A percentile compares a stretch with the other conserved stretches of the same genome.
phyloP scores from a whole-genome alignment of 2,797 vertebrate genomes.

The Perdix hodgsoniae region DNA sequence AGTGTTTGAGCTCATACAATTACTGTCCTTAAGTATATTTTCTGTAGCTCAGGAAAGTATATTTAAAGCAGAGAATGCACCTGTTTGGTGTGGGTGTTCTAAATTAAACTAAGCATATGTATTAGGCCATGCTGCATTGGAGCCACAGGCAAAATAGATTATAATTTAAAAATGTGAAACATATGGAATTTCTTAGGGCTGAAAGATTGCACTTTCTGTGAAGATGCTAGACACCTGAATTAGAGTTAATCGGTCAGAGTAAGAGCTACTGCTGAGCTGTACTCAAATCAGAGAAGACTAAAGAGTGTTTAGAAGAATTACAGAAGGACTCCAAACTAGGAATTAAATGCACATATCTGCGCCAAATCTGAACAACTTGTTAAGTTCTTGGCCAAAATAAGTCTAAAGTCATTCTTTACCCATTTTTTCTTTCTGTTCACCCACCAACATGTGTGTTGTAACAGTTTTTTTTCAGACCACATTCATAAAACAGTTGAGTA shows the following conservation, averaged over 20 bases:
- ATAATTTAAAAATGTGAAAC: conserved; percentile 7
- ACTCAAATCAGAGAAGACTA: not conserved
- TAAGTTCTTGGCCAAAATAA: not conserved
- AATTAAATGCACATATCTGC: not conserved
- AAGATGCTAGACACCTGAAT: not conserved
- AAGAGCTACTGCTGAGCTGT: not conserved
- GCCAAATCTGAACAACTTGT: not conserved
- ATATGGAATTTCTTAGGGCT: not conserved
- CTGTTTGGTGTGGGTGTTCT: not conserved
- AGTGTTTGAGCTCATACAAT: not conserved
- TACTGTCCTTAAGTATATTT: not conserved
- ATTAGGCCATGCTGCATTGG: not conserved
- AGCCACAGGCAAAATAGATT: not conserved
- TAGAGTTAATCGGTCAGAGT: not conserved
- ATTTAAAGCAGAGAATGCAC: not conserved
- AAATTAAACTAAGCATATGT: not conserved
- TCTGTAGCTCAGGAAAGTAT: not conserved
- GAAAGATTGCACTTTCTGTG: not conserved
- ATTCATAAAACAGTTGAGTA: not conserved
- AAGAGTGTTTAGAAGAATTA: not conserved
- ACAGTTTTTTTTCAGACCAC: not conserved
- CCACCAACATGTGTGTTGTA: not conserved
- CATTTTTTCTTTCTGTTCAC: not conserved
- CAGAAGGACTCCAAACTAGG: not conserved
- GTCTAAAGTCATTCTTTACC: not conserved